These are phyloP conservation scores for Moxostoma hubbsi DNA, from an alignment of 2,797 vertebrate genomes.

Conservation along the genomic window DNA sequence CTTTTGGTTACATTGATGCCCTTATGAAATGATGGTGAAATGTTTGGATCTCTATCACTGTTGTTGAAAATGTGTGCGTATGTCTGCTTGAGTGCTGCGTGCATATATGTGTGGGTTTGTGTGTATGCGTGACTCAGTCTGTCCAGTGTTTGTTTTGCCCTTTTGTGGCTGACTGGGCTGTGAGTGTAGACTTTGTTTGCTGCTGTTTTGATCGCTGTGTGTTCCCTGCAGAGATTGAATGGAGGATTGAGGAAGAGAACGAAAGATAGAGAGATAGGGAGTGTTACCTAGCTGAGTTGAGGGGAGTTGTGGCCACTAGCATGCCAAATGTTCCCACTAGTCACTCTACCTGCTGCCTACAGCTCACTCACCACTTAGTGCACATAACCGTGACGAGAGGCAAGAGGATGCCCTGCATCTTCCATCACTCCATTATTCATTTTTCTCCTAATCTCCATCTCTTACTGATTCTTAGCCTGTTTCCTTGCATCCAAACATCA, in stretches of 20 bases:
- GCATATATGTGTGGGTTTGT: slow-evolving; percentile 38
- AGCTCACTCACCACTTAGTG: slow-evolving; percentile 62
- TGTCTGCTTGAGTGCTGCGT: slow-evolving; percentile 27
- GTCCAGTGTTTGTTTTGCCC: slow-evolving; percentile 55
- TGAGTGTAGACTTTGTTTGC: slow-evolving; percentile 57
- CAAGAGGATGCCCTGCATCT: slow-evolving; percentile 48
- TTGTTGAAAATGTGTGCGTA: slow-evolving; percentile 37
- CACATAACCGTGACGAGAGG: slow-evolving; percentile 52
- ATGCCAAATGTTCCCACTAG: slow-evolving; percentile 61
- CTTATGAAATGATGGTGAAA: slow-evolving; percentile 32
- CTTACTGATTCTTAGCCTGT: slow-evolving; percentile 1
- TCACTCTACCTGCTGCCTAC: slow-evolving; percentile 49
- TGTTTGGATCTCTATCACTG: slow-evolving; percentile 20
- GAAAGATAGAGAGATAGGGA: neutral
- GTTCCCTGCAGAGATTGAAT: slow-evolving; percentile 45
- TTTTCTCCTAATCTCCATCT: slow-evolving; percentile 31
- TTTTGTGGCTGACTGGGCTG: slow-evolving; percentile 59
- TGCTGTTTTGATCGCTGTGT: slow-evolving; percentile 59
- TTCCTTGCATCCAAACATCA: neutral
- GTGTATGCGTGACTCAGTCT: slow-evolving; percentile 26
- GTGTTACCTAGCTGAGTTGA: slow-evolving; percentile 49
- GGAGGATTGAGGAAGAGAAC: slow-evolving; percentile 25
- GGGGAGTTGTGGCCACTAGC: slow-evolving; percentile 54
- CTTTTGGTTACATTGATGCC: slow-evolving; percentile 13
- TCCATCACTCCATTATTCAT: slow-evolving; percentile 6